Base-by-base conservation (phyloP, 2,113 vertebrate genomes). In the Chloroceryle aenea region DNA sequence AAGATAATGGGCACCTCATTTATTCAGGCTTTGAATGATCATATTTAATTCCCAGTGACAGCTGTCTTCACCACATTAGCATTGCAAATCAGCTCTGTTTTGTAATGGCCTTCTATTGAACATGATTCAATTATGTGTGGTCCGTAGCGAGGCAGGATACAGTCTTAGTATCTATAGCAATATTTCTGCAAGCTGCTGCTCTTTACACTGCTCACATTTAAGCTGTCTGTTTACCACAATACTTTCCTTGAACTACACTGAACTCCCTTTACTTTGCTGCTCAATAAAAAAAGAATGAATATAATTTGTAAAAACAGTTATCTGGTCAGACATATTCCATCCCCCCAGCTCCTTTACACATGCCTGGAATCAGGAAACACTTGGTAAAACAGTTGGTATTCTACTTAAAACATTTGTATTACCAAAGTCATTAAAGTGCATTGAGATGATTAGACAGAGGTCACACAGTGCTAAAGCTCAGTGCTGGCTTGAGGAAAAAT, bases 1-100 rank as follows among this genome's bases (percentile, higher is more conserved):
- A 98, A 98, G 97, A 98, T 98, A 98, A 98, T 98, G 98, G 98
- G 98, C 92, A 98, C 98, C 98, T 98, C 98, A 98, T 98, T 98
- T 98, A 98, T 98, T 98, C 98, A 98, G 97, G 96, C 98, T 98
- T 98, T 98, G 97, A 98, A 98, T 98, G 98, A 98, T 98, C 98
- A 98, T 98, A 98, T 98, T 98, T 98, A 98, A 98, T 98, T 98
- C 98, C 95, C 97, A 96, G 98, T 98, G 98, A 98, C 98, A 98
- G 98, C 98, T 98, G 98, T 98, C 98, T 98, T 98, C 95, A 86
- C 94, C 81, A 77, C 83, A 98, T 98, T 98, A 98, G 98, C 98
- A 98, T 98, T 98, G 98, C 98, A 98, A 98, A 98, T 98, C 96
- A 98, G 97, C 95, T 97, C 75, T 83, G 97, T 98, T 98, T 98